A percentile compares a stretch with the other conserved stretches of the same genome.
Evolutionary conservation across 2,113 vertebrate species (phyloP).

Genomic region (Microcebus lehilahytsara): DNA sequence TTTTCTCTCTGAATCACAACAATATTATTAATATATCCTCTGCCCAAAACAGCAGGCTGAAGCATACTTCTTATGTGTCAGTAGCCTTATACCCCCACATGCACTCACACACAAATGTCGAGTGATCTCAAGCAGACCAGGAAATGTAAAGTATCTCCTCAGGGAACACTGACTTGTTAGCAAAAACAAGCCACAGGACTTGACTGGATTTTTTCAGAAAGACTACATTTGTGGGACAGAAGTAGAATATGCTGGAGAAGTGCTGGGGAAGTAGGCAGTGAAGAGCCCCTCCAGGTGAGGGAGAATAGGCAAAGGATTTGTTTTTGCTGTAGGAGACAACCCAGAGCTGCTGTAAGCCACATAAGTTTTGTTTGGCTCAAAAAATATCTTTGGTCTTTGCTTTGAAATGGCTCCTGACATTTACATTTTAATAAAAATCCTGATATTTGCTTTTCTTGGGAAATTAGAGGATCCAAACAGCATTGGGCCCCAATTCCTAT

Average conservation of each 20-base stretch:
- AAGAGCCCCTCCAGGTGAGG: background rate
- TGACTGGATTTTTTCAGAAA: background rate
- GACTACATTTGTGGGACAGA: background rate
- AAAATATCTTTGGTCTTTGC: background rate
- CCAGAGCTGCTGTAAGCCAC: background rate
- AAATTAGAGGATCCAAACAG: background rate
- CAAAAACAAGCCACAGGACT: background rate
- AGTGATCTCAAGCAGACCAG: background rate
- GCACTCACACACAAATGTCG: background rate
- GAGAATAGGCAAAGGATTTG: background rate
- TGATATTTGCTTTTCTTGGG: background rate
- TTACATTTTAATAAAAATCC: slow-evolving; percentile 25
- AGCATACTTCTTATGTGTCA: background rate
- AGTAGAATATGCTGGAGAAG: background rate
- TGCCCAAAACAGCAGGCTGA: background rate
- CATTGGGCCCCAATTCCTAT: background rate
- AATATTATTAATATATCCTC: background rate
- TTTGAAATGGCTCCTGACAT: background rate
- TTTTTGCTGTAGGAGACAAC: slow-evolving; percentile 16
- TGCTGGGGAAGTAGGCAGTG: background rate
- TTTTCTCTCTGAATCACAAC: background rate
- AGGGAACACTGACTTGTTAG: background rate
- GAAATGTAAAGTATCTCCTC: background rate
- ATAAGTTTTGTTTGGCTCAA: background rate
- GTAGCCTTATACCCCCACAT: background rate